A percentile compares a stretch with the other conserved stretches of the same genome.
phyloP scores from a whole-genome alignment of 2,888 invertebrate genomes.

The Erebia aethiops region DNA sequence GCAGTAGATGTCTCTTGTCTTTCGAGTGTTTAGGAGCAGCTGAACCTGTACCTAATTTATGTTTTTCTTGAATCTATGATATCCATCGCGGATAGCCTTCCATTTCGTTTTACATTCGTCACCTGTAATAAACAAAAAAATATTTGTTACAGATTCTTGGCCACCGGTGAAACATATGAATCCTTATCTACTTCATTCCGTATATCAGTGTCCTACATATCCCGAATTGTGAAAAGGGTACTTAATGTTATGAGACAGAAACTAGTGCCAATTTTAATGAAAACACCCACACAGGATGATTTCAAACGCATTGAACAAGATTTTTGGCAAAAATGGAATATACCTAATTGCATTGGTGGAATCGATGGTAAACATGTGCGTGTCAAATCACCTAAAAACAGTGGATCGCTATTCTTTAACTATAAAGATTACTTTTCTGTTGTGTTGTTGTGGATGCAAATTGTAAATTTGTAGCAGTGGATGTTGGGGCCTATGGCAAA shows the following conservation, averaged over 20 bases:
- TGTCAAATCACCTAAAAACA: constrained; percentile 37
- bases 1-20: not conserved
- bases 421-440: too few species aligned
- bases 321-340: constrained; percentile 10
- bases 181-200: constrained; percentile 25
- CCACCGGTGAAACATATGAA: constrained; percentile 23
- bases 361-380: constrained; percentile 42
- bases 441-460: too few species aligned
- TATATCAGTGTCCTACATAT: constrained; percentile 30
- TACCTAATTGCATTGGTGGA: constrained; percentile 27
- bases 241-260: constrained; percentile 27
- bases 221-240: constrained; percentile 25
- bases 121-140: too few species aligned
- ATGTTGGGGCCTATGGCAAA: not conserved
- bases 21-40: too few species aligned
- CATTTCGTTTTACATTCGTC: too few species aligned
- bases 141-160: constrained; percentile 6
- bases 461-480: too few species aligned
- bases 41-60: too few species aligned
- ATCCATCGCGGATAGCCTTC: too few species aligned
- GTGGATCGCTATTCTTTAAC: constrained; percentile 17
- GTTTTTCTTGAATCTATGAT: too few species aligned
- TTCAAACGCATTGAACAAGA: not conserved
- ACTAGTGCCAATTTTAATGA: constrained; percentile 25
- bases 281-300: constrained; percentile 18